Percentiles rank a stretch among this genome's conserved stretches.
These are phyloP conservation scores for Dendroctonus ponderosae DNA, from an alignment of 1,140 invertebrate genomes.

Conservation along the genomic window DNA sequence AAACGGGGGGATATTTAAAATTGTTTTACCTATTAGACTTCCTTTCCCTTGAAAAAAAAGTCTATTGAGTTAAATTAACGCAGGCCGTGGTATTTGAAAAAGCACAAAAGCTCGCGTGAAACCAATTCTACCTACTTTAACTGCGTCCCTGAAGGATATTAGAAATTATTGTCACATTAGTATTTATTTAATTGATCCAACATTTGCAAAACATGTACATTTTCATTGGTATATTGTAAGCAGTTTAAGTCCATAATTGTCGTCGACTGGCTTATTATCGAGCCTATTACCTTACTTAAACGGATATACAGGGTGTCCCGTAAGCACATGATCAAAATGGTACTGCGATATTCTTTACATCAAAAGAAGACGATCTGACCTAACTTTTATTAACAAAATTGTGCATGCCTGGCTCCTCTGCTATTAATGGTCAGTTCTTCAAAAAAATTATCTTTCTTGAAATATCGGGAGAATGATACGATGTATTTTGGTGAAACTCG, in stretches of 20 bases:
- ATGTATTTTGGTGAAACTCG: too few relatives aligned
- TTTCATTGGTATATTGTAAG: slow-evolving; percentile 17
- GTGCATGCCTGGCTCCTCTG: too few relatives aligned
- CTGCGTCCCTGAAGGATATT: slow-evolving; percentile 12
- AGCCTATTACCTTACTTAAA: slow-evolving; percentile 14
- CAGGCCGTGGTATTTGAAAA: not conserved
- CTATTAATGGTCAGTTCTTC: too few relatives aligned
- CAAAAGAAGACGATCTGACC: too few relatives aligned
- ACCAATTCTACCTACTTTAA: slow-evolving; percentile 15
- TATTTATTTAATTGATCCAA: slow-evolving; percentile 24
- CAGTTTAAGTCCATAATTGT: slow-evolving; percentile 9
- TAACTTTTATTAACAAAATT: too few relatives aligned
- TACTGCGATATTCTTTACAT: too few relatives aligned
- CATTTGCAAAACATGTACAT: slow-evolving; percentile 27
- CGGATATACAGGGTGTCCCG: slow-evolving; percentile 1
- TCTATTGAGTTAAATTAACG: too few relatives aligned
- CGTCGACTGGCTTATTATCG: not conserved
- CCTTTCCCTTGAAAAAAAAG: too few relatives aligned
- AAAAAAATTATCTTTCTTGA: too few relatives aligned
- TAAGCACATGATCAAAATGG: slow-evolving; percentile 6
- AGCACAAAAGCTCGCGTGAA: slow-evolving; percentile 12
- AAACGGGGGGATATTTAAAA: too few relatives aligned
- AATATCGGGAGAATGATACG: too few relatives aligned
- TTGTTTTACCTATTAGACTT: too few relatives aligned
- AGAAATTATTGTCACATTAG: slow-evolving; percentile 25